A percentile compares a stretch with the other conserved stretches of the same genome.
Evolutionary conservation across 2,888 invertebrate species (phyloP).

Genomic region (Scaptodrosophila latifasciaeformis): DNA sequence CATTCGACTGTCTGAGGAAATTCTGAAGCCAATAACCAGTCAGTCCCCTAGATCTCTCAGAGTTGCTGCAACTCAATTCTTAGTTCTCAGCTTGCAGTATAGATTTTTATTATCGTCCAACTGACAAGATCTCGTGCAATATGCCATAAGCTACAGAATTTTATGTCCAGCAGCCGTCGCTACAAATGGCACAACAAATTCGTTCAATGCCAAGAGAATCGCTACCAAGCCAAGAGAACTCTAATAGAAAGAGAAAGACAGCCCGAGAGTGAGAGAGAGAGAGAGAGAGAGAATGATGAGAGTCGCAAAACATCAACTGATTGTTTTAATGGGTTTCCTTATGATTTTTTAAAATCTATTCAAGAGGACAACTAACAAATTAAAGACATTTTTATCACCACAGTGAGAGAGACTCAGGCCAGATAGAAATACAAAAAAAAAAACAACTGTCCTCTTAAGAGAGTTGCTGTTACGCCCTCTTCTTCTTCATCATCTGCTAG

Average conservation of each 20-base stretch:
- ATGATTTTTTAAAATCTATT: conserved; percentile 59
- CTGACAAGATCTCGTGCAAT: conserved; percentile 66
- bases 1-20: too few species aligned
- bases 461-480: conserved; percentile 15
- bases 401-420: conserved; percentile 1
- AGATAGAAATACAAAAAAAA: too few species aligned
- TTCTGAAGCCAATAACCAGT: too few species aligned
- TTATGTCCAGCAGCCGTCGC: conserved; percentile 50
- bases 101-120: conserved; percentile 64
- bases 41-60: conserved; percentile 25
- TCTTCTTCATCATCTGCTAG: neutral
- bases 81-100: too few species aligned
- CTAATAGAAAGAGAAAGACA: too few species aligned
- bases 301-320: conserved; percentile 25
- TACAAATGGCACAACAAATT: conserved; percentile 51
- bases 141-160: conserved; percentile 57
- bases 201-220: conserved; percentile 44
- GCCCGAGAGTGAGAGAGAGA: too few species aligned
- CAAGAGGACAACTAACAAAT: conserved; percentile 64
- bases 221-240: conserved; percentile 5
- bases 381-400: conserved; percentile 51
- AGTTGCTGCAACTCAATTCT: too few species aligned
- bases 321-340: too few species aligned
- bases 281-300: too few species aligned
- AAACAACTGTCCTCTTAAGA: too few species aligned